Evolutionary conservation across 2,113 vertebrate species (phyloP).

Genomic region (Nannobrachium achirus): DNA sequence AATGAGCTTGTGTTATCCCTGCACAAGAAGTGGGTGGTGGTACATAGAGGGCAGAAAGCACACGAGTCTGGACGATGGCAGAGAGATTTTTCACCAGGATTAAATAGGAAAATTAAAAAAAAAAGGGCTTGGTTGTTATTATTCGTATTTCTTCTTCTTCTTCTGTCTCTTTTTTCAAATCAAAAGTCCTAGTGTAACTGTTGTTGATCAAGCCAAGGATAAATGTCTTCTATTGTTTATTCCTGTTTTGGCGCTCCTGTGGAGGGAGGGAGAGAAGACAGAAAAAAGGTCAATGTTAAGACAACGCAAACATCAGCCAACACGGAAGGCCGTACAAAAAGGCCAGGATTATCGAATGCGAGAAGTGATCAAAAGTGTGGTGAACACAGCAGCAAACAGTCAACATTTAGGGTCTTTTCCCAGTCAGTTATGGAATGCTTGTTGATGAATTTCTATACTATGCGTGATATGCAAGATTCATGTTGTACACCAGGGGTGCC

Average conservation of each 20-base stretch:
- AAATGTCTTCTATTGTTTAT: conserved; percentile 88
- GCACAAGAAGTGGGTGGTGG: conserved; percentile 79
- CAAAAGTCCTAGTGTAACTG: conserved; percentile 80
- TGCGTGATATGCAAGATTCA: too few species aligned
- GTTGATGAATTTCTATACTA: too few species aligned
- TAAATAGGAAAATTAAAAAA: conserved; percentile 59
- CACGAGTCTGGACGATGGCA: conserved; percentile 82
- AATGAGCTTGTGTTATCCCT: conserved; percentile 85
- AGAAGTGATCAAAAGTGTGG: not conserved
- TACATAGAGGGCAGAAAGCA: conserved; percentile 81
- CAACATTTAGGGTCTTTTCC: too few species aligned
- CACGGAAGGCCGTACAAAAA: not conserved
- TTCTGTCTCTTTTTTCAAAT: conserved; percentile 74
- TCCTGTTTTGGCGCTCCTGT: conserved; percentile 94
- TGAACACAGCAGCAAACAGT: not conserved
- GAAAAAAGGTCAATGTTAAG: not conserved
- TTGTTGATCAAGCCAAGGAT: conserved; percentile 78
- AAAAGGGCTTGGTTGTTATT: conserved; percentile 73
- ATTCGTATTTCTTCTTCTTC: conserved; percentile 51
- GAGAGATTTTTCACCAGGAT: conserved; percentile 80
- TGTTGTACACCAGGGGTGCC: too few species aligned
- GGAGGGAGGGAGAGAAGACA: conserved; percentile 51
- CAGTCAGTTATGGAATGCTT: too few species aligned
- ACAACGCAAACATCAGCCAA: conserved; percentile 8
- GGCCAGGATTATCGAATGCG: not conserved